These are phyloP conservation scores for Lasioglossum morio DNA, from an alignment of 2,888 invertebrate species.

Conservation along the genomic window DNA sequence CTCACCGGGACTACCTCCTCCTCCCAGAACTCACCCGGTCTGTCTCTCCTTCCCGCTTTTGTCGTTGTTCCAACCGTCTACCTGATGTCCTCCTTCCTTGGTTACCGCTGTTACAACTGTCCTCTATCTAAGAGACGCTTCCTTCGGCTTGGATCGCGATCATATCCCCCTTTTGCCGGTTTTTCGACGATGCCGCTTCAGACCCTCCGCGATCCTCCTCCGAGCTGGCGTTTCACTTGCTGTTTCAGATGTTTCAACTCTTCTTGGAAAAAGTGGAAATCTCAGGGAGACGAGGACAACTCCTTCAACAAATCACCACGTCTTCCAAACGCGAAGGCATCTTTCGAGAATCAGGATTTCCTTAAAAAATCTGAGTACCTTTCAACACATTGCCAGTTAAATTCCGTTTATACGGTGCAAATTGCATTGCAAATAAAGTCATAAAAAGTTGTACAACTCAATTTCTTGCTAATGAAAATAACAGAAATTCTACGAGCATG, in stretches of 20 bases:
- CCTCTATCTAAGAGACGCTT: background rate
- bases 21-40: slow-evolving; percentile 9
- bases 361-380: no score
- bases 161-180: background rate
- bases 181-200: background rate
- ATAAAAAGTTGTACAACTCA: no score
- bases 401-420: no score
- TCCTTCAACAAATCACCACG: no score
- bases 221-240: background rate
- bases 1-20: slow-evolving; percentile 65
- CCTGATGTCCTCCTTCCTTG: slow-evolving; percentile 13
- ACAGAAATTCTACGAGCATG: no score
- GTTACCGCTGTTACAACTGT: slow-evolving; percentile 4
- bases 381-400: no score
- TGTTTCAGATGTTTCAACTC: background rate
- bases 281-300: no score
- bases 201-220: background rate
- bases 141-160: background rate
- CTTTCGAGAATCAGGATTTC: no score
- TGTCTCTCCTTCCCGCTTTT: slow-evolving; percentile 42
- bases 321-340: no score
- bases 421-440: no score
- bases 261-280: no score
- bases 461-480: no score
- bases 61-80: slow-evolving; percentile 33